A percentile compares a stretch with the other conserved stretches of the same genome.
Evolutionary conservation across 2,113 vertebrate species (phyloP).

Genomic region (Laterallus jamaicensis): DNA sequence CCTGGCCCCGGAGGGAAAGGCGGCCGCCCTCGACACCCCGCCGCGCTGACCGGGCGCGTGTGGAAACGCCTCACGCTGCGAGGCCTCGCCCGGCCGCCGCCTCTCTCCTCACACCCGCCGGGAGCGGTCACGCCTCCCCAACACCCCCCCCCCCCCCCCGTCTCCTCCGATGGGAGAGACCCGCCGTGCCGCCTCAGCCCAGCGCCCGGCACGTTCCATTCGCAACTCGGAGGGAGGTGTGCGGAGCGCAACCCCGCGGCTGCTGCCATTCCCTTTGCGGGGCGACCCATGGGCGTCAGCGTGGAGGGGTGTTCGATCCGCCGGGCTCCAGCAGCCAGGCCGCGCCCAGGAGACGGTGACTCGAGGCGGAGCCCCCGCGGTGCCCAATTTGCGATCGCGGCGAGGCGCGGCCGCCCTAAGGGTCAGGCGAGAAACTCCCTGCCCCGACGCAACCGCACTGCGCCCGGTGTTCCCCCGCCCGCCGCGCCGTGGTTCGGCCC

Average conservation of each 20-base stretch:
- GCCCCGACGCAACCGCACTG: background rate
- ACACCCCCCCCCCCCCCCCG: background rate
- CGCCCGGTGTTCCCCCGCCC: too few relatives aligned
- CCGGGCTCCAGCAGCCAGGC: background rate
- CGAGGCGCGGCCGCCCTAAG: too few relatives aligned
- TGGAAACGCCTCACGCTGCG: background rate
- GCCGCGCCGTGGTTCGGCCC: background rate
- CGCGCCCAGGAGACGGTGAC: background rate
- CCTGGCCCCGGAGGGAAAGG: too few relatives aligned
- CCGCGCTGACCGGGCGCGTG: accelerated
- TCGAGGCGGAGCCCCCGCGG: too few relatives aligned
- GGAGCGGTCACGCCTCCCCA: too few relatives aligned
- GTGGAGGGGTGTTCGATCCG: background rate
- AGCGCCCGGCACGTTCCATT: background rate
- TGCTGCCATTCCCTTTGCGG: background rate
- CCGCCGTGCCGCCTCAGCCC: background rate
- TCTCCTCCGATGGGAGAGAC: background rate
- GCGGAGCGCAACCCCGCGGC: accelerated
- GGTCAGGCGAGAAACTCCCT: accelerated
- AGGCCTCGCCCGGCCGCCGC: background rate
- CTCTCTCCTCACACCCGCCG: background rate
- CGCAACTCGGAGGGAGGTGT: background rate
- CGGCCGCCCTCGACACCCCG: too few relatives aligned
- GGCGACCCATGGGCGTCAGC: background rate
- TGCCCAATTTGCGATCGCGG: too few relatives aligned